Conservation (phyloP, 2,888 invertebrate species). For the Pocota personata region DNA sequence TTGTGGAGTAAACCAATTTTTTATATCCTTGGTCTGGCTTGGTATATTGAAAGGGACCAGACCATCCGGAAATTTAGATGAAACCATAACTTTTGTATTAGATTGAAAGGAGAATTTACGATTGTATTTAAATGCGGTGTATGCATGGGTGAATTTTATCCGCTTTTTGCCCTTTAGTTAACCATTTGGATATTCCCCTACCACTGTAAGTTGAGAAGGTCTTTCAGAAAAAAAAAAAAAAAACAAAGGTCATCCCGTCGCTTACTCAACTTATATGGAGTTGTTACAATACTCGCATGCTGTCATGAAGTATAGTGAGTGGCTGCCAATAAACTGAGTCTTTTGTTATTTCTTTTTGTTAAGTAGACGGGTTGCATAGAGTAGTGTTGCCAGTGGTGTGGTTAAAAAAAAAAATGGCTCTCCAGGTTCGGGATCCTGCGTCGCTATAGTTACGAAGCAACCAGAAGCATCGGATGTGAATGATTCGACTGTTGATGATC, state of each 20-base stretch:
- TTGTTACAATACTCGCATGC: not conserved
- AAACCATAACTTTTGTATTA: conserved; percentile 41
- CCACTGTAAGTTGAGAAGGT: not conserved
- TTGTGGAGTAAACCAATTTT: not conserved
- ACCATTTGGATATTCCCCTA: not conserved
- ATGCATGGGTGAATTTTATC: conserved; percentile 14
- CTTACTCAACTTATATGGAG: not conserved
- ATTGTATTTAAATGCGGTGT: conserved; percentile 15
- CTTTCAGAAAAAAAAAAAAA: not conserved
- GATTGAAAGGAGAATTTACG: conserved; percentile 22
- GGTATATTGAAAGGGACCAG: not conserved
- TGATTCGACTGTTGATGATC: too few species aligned
- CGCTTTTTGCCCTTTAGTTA: not conserved
- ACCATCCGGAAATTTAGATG: conserved; percentile 11
- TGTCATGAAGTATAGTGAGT: not conserved
- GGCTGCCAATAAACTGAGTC: not conserved
- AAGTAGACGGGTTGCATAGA: not conserved
- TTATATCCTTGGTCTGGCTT: not conserved
- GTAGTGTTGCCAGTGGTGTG: not conserved
- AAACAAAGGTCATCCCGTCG: not conserved
- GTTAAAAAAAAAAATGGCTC: too few species aligned
- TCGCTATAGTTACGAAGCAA: too few species aligned
- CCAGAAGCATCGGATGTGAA: too few species aligned
- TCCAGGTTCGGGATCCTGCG: too few species aligned
- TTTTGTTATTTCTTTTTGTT: not conserved